These are phyloP conservation scores for Labroides dimidiatus DNA, from an alignment of 2,797 vertebrate species.

Conservation along the genomic window DNA sequence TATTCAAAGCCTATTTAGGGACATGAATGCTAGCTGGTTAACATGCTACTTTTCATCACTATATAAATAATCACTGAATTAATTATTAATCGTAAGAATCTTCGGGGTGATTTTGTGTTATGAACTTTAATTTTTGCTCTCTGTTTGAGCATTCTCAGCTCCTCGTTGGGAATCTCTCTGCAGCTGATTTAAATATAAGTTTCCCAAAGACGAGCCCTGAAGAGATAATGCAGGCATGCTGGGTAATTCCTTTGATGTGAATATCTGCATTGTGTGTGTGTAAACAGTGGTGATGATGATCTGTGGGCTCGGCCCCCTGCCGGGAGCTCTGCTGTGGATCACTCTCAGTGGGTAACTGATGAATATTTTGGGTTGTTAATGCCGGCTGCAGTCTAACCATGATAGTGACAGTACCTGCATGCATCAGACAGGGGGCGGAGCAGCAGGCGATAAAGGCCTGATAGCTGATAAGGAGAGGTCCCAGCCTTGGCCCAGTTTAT, in stretches of 20 bases:
- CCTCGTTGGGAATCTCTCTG: neutral
- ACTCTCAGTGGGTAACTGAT: slow-evolving; percentile 62
- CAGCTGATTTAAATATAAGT: slow-evolving; percentile 16
- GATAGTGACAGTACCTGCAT: slow-evolving; percentile 72
- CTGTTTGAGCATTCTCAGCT: no score
- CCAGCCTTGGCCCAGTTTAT: slow-evolving; percentile 41
- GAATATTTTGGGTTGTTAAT: slow-evolving; percentile 79
- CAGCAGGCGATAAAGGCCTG: slow-evolving; percentile 52
- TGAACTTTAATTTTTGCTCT: no score
- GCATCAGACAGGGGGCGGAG: slow-evolving; percentile 34
- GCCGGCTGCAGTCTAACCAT: slow-evolving; percentile 66
- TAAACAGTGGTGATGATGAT: slow-evolving; percentile 53
- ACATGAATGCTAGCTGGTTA: neutral
- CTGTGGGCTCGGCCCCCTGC: slow-evolving; percentile 57
- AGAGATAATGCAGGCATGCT: slow-evolving; percentile 22
- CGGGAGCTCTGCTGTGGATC: slow-evolving; percentile 56
- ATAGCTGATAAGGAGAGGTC: slow-evolving; percentile 63
- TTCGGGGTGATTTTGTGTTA: no score
- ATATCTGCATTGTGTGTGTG: slow-evolving; percentile 59
- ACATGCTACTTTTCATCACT: neutral
- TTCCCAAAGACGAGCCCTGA: slow-evolving; percentile 7
- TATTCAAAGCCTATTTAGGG: neutral
- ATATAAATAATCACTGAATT: neutral
- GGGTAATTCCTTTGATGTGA: slow-evolving; percentile 62
- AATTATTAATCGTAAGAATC: neutral